phyloP scores from a whole-genome alignment of 2,113 vertebrate species.

The Pipra filicauda region DNA sequence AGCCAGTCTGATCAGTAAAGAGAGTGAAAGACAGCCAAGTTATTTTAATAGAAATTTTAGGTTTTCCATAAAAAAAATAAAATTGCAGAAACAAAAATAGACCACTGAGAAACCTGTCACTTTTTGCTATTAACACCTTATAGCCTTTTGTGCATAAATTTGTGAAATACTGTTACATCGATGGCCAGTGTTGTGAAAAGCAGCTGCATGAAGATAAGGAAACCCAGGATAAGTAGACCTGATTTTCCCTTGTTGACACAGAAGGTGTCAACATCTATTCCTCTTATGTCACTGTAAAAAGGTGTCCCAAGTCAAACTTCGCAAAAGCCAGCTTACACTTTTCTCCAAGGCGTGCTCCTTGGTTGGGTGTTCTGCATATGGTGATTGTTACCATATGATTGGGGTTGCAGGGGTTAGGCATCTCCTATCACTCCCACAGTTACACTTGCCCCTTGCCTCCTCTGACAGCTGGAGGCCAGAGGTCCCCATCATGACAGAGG shows the following conservation, averaged over 20 bases:
- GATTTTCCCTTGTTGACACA: neutral
- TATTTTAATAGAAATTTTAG: conserved; percentile 10
- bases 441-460: neutral
- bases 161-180: neutral
- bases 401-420: neutral
- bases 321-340: neutral
- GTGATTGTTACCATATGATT: neutral
- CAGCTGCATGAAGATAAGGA: neutral
- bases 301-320: neutral
- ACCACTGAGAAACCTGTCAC: neutral
- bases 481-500: neutral
- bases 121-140: neutral
- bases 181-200: neutral
- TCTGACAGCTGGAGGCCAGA: neutral
- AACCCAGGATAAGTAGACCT: neutral
- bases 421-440: neutral
- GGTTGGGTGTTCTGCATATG: neutral
- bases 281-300: neutral
- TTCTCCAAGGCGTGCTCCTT: neutral
- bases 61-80: neutral
- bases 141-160: neutral
- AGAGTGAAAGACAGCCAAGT: neutral
- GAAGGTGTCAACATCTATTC: neutral
- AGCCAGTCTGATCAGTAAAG: neutral
- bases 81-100: neutral